Evolutionary conservation across 2,888 invertebrate species (phyloP).

Genomic region (Cheilosia urbana): DNA sequence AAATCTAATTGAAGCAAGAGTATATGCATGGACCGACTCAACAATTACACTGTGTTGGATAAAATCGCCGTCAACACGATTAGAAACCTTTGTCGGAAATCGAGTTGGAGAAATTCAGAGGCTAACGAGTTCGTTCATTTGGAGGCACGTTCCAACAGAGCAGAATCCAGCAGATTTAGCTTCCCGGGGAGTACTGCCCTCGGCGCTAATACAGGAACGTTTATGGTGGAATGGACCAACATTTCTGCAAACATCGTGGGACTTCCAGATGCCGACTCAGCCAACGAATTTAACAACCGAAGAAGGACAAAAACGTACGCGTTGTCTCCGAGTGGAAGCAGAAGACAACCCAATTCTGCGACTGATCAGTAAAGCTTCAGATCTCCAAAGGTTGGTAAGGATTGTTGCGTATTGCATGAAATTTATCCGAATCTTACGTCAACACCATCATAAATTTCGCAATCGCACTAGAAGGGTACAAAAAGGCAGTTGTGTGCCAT

Average conservation of each 20-base stretch:
- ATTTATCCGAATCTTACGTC: neutral
- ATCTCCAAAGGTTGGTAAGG: neutral
- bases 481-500: neutral
- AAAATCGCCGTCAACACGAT: neutral
- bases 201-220: neutral
- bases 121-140: neutral
- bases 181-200: neutral
- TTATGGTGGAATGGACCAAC: too few species aligned
- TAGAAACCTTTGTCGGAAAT: neutral
- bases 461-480: neutral
- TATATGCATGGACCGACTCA: slow-evolving; percentile 41
- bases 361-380: neutral
- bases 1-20: neutral
- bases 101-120: neutral
- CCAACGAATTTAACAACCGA: neutral
- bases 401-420: neutral
- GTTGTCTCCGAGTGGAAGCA: too few species aligned
- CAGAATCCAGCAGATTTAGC: neutral
- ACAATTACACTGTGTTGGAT: slow-evolving; percentile 20
- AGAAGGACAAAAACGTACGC: too few species aligned
- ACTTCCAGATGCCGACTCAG: neutral
- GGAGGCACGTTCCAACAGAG: neutral
- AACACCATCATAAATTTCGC: neutral
- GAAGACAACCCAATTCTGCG: neutral
- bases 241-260: neutral